phyloP scores from a whole-genome alignment of 92 coral and sea anemone genomes.

The Zoanthus gigantus region DNA sequence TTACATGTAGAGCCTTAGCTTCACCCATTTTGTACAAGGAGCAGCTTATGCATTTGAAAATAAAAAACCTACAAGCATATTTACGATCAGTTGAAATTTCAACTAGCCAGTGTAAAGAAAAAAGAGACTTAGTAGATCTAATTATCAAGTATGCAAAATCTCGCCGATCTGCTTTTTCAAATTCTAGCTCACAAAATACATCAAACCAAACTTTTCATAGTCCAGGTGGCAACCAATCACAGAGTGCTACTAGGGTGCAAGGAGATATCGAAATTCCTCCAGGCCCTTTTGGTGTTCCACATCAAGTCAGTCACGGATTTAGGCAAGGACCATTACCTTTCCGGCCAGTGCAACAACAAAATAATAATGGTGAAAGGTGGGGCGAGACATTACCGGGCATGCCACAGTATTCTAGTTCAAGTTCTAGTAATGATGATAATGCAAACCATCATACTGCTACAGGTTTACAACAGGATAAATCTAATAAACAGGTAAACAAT shows the following conservation, averaged over 20 bases:
- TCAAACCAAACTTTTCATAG: conserved; percentile 19
- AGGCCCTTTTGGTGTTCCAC: conserved; percentile 41
- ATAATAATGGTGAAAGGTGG: background rate
- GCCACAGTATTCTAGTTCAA: conserved; percentile 11
- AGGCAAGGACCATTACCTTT: background rate
- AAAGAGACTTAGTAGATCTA: conserved; percentile 84
- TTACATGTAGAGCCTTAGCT: conserved; percentile 85
- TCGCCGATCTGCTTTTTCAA: background rate
- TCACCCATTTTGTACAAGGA: conserved; percentile 74
- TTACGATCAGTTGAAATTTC: conserved; percentile 74
- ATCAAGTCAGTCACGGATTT: background rate
- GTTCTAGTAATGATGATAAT: background rate
- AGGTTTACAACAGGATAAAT: background rate
- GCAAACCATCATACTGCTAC: background rate
- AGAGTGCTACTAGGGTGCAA: background rate
- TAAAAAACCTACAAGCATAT: conserved; percentile 86
- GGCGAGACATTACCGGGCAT: conserved; percentile 18
- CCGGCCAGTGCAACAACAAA: background rate
- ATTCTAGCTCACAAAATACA: conserved; percentile 40
- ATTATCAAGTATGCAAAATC: conserved; percentile 77
- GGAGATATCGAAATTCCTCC: conserved; percentile 18
- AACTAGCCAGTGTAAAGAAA: conserved; percentile 84
- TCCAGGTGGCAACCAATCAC: conserved; percentile 15
- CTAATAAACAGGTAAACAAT: conserved; percentile 13
- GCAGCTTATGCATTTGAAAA: conserved; percentile 74